These are phyloP conservation scores for Carassius gibelio DNA, from an alignment of 2,113 vertebrate species.

Conservation along the genomic window DNA sequence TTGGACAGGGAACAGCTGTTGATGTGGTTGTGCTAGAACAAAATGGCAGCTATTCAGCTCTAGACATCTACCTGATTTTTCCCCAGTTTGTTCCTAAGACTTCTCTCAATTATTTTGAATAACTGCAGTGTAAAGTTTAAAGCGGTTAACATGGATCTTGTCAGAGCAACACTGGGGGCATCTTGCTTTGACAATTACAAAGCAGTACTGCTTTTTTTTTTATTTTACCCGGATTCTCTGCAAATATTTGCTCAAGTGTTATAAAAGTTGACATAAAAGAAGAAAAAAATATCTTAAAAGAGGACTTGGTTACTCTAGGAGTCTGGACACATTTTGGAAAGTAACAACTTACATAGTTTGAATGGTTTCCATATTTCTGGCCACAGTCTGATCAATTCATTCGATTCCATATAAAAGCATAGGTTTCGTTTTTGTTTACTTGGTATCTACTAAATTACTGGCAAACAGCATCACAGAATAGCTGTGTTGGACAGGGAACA, in stretches of 20 bases:
- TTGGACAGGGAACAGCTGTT: constrained; percentile 38
- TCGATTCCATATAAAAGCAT: neutral
- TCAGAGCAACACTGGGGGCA: neutral
- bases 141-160: neutral
- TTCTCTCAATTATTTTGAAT: neutral
- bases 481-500: constrained; percentile 21
- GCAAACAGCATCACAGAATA: neutral
- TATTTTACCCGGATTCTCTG: neutral
- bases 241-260: neutral
- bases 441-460: neutral
- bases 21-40: neutral
- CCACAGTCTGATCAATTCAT: neutral
- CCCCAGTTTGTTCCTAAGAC: neutral
- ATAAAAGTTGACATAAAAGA: neutral
- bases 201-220: too few relatives aligned
- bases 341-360: neutral
- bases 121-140: neutral
- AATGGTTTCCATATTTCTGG: neutral
- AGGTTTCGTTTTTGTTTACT: neutral
- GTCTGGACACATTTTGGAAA: neutral
- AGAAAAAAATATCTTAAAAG: neutral
- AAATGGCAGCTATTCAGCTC: constrained; percentile 36
- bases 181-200: neutral
- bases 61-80: neutral
- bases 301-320: too few relatives aligned